Evolutionary conservation across 2,113 vertebrate species (phyloP).

Genomic region (Austrofundulus limnaeus): DNA sequence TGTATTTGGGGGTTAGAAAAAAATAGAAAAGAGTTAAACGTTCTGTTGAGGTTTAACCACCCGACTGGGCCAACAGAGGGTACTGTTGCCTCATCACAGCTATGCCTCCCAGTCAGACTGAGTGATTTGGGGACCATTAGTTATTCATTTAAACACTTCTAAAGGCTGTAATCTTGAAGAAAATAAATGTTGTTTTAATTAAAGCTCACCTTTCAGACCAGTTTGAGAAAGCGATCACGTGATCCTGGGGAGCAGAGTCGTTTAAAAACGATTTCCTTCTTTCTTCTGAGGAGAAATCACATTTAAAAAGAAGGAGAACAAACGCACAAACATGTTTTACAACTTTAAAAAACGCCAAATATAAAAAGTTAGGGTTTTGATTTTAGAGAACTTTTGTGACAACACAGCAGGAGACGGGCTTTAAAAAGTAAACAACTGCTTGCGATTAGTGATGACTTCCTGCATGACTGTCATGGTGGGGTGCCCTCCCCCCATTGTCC

Average conservation of each 20-base stretch:
- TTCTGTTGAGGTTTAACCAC: conserved; percentile 32
- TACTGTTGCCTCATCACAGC: conserved; percentile 74
- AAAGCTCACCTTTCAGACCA: background rate
- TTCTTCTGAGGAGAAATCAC: background rate
- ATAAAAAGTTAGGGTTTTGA: too few relatives aligned
- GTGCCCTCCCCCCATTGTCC: too few relatives aligned
- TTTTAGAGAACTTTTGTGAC: too few relatives aligned
- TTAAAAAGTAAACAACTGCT: too few relatives aligned
- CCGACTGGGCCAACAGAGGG: conserved; percentile 73
- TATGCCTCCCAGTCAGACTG: conserved; percentile 12
- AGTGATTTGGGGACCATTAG: background rate
- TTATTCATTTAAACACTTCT: background rate
- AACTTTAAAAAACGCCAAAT: too few relatives aligned
- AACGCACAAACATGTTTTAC: background rate
- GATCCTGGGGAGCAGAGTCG: too few relatives aligned
- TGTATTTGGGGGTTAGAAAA: too few relatives aligned
- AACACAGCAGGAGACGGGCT: too few relatives aligned
- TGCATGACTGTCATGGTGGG: too few relatives aligned
- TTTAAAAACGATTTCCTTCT: background rate
- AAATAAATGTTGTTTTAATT: background rate
- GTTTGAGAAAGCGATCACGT: background rate
- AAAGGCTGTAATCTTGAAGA: background rate
- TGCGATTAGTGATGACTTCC: too few relatives aligned
- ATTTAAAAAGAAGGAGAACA: background rate
- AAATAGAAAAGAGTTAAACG: too few relatives aligned